A percentile compares a stretch with the other conserved stretches of the same genome.
phyloP scores from a whole-genome alignment of 1,140 invertebrate species.

The Bombus cullumanus region DNA sequence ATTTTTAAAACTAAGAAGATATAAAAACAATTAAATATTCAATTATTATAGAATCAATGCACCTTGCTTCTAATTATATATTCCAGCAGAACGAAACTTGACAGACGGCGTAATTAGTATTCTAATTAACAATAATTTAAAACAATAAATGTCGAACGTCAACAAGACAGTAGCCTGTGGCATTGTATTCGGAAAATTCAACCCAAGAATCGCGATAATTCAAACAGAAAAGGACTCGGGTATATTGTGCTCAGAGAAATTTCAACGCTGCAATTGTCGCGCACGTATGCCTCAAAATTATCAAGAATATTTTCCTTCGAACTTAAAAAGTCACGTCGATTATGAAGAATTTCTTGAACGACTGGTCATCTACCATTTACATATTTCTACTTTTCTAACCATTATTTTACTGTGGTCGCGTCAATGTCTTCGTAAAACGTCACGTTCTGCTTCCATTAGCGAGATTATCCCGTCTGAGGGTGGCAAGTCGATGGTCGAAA shows the following conservation, averaged over 20 bases:
- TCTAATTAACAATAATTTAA: neutral
- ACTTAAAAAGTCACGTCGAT: neutral
- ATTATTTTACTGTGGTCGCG: neutral
- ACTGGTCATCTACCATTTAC: neutral
- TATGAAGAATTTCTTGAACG: neutral
- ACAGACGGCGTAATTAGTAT: neutral
- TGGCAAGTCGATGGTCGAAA: conserved; percentile 36
- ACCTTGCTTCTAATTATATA: neutral
- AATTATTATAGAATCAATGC: neutral
- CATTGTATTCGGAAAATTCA: neutral
- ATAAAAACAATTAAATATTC: neutral
- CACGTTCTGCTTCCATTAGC: conserved; percentile 56
- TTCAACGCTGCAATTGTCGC: no score
- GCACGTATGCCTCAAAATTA: neutral
- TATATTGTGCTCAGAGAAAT: neutral
- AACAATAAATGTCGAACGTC: neutral
- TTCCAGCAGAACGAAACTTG: neutral
- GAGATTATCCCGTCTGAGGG: conserved; percentile 48
- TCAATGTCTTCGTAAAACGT: neutral
- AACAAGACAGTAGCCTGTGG: neutral
- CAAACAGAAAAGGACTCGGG: neutral
- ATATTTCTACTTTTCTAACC: no score
- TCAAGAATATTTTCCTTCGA: neutral
- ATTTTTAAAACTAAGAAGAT: neutral
- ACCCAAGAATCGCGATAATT: neutral